phyloP scores from a whole-genome alignment of 1,140 invertebrate species.

The Euwallacea fornicatus region DNA sequence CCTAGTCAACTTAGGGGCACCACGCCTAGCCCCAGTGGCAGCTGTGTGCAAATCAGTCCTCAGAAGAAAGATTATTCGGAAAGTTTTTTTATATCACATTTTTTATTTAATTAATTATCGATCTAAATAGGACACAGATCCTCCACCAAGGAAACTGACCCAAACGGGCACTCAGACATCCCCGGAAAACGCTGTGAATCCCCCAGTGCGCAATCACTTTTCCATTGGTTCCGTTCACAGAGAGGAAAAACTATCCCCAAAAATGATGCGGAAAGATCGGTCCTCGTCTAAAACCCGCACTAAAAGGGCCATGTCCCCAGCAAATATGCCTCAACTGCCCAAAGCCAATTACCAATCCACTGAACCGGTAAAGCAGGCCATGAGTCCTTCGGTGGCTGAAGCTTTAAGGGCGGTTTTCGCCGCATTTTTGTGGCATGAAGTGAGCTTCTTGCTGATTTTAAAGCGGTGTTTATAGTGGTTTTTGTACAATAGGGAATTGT shows the following conservation, averaged over 20 bases:
- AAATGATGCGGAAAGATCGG: conserved; percentile 64
- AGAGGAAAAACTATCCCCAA: conserved; percentile 65
- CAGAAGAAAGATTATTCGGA: conserved; percentile 47
- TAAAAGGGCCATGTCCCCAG: conserved; percentile 67
- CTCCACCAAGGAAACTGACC: conserved; percentile 59
- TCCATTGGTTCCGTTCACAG: conserved; percentile 62
- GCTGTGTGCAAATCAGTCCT: conserved; percentile 60
- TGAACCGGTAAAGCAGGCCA: conserved; percentile 73
- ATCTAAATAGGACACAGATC: background rate
- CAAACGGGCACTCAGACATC: conserved; percentile 78
- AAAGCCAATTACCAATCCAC: conserved; percentile 48
- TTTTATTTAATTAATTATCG: background rate
- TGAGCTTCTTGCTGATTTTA: background rate
- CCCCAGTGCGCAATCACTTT: conserved; percentile 62
- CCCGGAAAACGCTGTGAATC: conserved; percentile 61
- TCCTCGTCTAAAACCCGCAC: conserved; percentile 56
- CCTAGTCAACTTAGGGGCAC: conserved; percentile 61
- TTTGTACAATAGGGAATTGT: conserved; percentile 66
- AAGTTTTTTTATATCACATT: conserved; percentile 30
- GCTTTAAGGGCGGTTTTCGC: conserved; percentile 92
- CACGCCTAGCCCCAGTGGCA: conserved; percentile 64
- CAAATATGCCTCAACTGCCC: conserved; percentile 54
- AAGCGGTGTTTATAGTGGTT: conserved; percentile 38
- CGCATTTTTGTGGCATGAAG: conserved; percentile 96
- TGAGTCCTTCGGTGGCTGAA: conserved; percentile 92